Evolutionary conservation across 2,797 vertebrate genomes (phyloP).

Genomic region (Acestrorhynchus altus): DNA sequence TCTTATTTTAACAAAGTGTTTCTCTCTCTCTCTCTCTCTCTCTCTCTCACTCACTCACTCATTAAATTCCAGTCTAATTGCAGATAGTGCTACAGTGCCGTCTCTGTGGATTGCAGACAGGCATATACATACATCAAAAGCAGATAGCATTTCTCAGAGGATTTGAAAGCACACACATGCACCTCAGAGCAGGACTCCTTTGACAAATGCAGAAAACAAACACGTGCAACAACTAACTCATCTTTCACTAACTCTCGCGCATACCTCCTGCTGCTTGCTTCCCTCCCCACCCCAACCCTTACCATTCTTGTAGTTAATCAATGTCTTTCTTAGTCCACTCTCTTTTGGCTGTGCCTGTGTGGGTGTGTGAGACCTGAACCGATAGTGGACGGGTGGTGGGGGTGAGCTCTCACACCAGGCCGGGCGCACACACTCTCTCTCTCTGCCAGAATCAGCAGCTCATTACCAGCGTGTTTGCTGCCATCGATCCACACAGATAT

Average conservation of each 20-base stretch:
- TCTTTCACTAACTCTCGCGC: background rate
- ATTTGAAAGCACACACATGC: background rate
- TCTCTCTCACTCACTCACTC: background rate
- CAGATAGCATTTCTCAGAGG: background rate
- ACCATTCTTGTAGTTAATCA: background rate
- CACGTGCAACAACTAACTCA: conserved; percentile 35
- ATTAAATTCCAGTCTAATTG: conserved; percentile 11
- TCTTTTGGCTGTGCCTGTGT: conserved; percentile 2
- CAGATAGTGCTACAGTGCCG: background rate
- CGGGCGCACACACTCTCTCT: background rate
- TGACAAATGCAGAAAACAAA: background rate
- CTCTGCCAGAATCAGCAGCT: conserved; percentile 34
- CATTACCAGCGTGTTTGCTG: conserved; percentile 39
- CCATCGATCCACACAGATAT: conserved; percentile 42
- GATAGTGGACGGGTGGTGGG: conserved; percentile 19
- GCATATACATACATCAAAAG: conserved; percentile 3
- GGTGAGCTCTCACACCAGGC: conserved; percentile 24
- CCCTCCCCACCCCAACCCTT: conserved; percentile 3
- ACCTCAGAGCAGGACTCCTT: background rate
- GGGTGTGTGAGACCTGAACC: conserved; percentile 34
- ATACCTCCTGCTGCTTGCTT: background rate
- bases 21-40: background rate
- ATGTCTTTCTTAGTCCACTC: conserved; percentile 1
- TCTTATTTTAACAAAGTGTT: background rate
- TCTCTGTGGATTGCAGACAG: background rate